A percentile compares a stretch with the other conserved stretches of the same genome.
phyloP scores from a whole-genome alignment of 1,140 invertebrate genomes.

The Acyrthosiphon pisum region DNA sequence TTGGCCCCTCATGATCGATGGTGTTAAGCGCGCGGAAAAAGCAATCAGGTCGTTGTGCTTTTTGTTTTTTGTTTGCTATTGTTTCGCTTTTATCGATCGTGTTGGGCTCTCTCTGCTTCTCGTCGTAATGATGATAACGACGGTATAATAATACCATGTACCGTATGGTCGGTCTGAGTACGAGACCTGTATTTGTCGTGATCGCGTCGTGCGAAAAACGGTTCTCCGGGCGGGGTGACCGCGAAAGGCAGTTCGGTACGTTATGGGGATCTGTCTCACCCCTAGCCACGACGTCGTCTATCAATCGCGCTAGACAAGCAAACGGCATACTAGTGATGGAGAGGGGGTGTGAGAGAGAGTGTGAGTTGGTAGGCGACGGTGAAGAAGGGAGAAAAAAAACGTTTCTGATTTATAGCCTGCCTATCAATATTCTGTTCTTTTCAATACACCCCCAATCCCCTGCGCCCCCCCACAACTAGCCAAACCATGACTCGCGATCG shows the following conservation, averaged over 20 bases:
- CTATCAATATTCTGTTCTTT: conserved; percentile 48
- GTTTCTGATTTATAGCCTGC: conserved; percentile 52
- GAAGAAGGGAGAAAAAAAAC: conserved; percentile 14
- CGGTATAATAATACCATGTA: neutral
- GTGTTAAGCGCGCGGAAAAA: no score
- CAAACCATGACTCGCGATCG: neutral
- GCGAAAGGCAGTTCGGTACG: neutral
- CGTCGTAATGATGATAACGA: neutral
- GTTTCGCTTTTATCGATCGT: neutral
- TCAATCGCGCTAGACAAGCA: conserved; percentile 16
- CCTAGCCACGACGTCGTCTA: neutral
- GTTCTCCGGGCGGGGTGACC: neutral
- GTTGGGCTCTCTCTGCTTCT: neutral
- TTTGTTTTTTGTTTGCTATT: neutral
- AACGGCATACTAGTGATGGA: neutral
- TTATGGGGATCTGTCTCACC: neutral
- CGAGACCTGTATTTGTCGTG: neutral
- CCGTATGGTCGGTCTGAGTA: neutral
- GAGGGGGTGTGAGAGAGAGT: neutral
- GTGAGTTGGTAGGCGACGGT: neutral
- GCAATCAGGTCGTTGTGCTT: neutral
- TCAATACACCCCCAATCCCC: neutral
- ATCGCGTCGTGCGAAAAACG: neutral
- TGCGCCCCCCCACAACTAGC: neutral
- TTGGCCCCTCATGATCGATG: neutral